phyloP scores from a whole-genome alignment of 2,113 vertebrate species.

The Blennius ocellaris region DNA sequence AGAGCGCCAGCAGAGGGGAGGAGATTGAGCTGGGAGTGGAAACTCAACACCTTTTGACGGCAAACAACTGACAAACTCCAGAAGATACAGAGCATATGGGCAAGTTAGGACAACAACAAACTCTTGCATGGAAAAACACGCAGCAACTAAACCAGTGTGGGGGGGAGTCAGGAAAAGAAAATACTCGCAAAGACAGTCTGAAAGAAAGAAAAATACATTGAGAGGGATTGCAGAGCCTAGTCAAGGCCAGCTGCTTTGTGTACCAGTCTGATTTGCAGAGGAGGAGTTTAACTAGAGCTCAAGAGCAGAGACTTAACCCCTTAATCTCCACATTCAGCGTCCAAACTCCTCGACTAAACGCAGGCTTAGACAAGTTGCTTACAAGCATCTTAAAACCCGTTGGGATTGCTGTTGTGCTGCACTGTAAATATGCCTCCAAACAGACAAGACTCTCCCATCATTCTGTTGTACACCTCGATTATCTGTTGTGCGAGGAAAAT shows the following conservation, averaged over 20 bases:
- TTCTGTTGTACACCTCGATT: background rate
- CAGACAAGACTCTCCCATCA: background rate
- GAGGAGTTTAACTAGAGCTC: constrained; percentile 48
- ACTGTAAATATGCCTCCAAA: background rate
- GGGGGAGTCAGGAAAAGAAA: constrained; percentile 6
- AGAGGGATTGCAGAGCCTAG: constrained; percentile 27
- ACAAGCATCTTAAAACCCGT: constrained; percentile 21
- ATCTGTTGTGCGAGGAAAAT: constrained; percentile 3
- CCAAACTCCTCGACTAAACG: constrained; percentile 21
- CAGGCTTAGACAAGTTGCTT: constrained; percentile 26
- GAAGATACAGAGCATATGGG: constrained; percentile 57
- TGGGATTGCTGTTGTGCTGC: constrained; percentile 8
- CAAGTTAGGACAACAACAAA: constrained; percentile 65
- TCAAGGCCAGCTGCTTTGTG: constrained; percentile 56
- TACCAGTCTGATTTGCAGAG: constrained; percentile 49
- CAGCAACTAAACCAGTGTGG: background rate
- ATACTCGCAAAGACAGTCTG: background rate
- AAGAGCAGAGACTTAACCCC: constrained; percentile 58
- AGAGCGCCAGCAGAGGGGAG: constrained; percentile 54
- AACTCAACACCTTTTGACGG: constrained; percentile 63
- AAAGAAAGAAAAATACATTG: constrained; percentile 8
- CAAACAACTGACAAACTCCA: constrained; percentile 70
- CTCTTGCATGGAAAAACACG: constrained; percentile 36
- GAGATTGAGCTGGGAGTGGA: constrained; percentile 60
- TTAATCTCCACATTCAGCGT: constrained; percentile 41